Base-by-base conservation (phyloP, 37 sponge, comb jelly and placozoan genomes). In the Axinella damicornis region DNA sequence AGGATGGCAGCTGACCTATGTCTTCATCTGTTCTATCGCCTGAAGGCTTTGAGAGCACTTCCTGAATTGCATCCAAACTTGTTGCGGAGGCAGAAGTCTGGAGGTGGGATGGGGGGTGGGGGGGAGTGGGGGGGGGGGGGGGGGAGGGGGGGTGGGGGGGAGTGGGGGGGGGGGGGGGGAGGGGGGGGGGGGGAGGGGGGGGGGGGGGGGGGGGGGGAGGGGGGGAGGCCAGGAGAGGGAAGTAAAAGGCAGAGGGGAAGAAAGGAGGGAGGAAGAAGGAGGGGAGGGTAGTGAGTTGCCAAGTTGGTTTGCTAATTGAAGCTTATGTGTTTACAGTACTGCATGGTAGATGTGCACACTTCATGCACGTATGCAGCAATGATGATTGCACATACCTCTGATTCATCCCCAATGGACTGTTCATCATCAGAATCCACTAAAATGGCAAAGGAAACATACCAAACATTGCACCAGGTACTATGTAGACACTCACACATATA, bases 351-450 rank as follows among this genome's bases (percentile, higher is more conserved):
- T n/a, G n/a, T n/a, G n/a, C n/a, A n/a, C n/a, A n/a, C n/a, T n/a
- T n/a, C n/a, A n/a, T 46, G 46, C 46, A 46, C 46, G 46, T 46
- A 46, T 9, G 9, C 4, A 46, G 9, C 33, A 27, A 33, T 19
- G 5, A 22, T 59, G 68, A 84, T 41, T 30, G 1, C n/a, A 46
- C 46, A 46, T 46, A 92, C 92, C 76, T 92, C 92, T 66, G 88
- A 87, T 30, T 46, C 46, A n/a, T n/a, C n/a, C n/a, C n/a, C n/a
- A n/a, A n/a, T n/a, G 6, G 9, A 72, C 41, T 92, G 88, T 59
- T 92, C 92, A 65, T 92, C 92, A 83, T 92, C 92, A 66, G 88
- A 87, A 46, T 92, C 92, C 24, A 87, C 80, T 85, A 25, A 53
- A 74, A n/a, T n/a, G n/a, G n/a, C 24, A n/a, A n/a, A n/a, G 65